These are phyloP conservation scores for Oxystoma pomonae DNA, from an alignment of 2,888 invertebrate species.

Conservation along the genomic window DNA sequence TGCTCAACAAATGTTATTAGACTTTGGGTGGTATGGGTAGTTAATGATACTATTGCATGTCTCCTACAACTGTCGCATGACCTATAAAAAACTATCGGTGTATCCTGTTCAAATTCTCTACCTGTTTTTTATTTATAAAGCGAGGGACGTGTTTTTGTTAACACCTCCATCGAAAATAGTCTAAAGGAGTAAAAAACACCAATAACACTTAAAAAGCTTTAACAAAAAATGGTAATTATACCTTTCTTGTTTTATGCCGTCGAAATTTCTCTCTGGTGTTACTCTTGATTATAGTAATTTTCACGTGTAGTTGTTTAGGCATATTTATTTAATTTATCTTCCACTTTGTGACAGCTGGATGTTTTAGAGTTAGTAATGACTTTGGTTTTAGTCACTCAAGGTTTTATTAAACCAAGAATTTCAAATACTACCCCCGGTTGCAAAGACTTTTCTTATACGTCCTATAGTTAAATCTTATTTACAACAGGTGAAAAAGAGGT, in stretches of 20 bases:
- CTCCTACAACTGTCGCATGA: constrained; percentile 30
- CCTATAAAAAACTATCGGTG: constrained; percentile 16
- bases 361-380: background rate
- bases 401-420: too few relatives aligned
- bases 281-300: constrained; percentile 24
- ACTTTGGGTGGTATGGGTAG: constrained; percentile 6
- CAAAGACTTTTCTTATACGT: too few relatives aligned
- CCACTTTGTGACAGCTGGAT: background rate
- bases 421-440: too few relatives aligned
- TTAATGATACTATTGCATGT: constrained; percentile 40
- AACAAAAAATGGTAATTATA: background rate
- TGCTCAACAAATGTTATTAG: constrained; percentile 18
- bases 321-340: constrained; percentile 5
- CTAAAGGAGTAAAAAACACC: background rate
- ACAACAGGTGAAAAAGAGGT: too few relatives aligned
- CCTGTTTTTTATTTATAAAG: constrained; percentile 19
- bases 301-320: constrained; percentile 14
- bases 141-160: constrained; percentile 23
- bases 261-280: constrained; percentile 1
- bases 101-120: constrained; percentile 18
- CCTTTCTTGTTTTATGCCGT: background rate
- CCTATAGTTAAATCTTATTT: too few relatives aligned
- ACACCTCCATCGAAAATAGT: constrained; percentile 18
- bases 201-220: background rate
- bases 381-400: too few relatives aligned